Conservation (phyloP, 2,113 vertebrate genomes). For the Apodemus speciosus region DNA sequence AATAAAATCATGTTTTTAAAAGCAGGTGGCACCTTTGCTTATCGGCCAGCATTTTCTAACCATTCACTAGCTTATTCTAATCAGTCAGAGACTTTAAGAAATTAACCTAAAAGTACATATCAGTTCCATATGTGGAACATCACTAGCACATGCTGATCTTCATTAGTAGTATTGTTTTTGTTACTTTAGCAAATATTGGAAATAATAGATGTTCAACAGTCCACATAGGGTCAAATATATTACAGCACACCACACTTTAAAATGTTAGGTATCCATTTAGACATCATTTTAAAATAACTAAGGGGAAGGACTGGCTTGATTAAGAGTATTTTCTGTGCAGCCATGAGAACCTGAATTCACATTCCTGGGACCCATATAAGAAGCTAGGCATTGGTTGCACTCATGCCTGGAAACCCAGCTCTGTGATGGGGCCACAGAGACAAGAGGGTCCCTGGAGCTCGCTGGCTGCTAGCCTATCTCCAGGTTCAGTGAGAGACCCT, state of each 20-base stretch:
- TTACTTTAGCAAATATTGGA: slow-evolving; percentile 31
- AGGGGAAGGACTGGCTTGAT: background rate
- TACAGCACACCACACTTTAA: background rate
- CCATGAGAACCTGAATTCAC: background rate
- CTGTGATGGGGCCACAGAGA: background rate
- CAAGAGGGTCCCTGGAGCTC: background rate
- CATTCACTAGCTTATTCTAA: background rate
- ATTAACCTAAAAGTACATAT: background rate
- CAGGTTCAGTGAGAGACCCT: background rate
- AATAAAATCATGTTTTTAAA: slow-evolving; percentile 6
- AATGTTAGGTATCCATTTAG: background rate
- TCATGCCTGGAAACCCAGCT: background rate
- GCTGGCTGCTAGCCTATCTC: background rate
- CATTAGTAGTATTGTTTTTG: background rate
- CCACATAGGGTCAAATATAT: slow-evolving; percentile 25
- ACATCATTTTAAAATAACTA: background rate
- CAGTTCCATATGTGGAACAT: background rate
- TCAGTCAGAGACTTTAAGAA: background rate
- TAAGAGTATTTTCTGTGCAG: background rate
- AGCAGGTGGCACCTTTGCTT: background rate
- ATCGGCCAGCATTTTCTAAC: background rate
- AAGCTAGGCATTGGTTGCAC: background rate
- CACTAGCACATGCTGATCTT: slow-evolving; percentile 1
- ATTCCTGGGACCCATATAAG: background rate
- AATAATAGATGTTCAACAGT: slow-evolving; percentile 4